Evolutionary conservation across 2,797 vertebrate genomes (phyloP), one percentile per base, ranked within the genome.

Genomic region (Rhinichthys osculus): DNA sequence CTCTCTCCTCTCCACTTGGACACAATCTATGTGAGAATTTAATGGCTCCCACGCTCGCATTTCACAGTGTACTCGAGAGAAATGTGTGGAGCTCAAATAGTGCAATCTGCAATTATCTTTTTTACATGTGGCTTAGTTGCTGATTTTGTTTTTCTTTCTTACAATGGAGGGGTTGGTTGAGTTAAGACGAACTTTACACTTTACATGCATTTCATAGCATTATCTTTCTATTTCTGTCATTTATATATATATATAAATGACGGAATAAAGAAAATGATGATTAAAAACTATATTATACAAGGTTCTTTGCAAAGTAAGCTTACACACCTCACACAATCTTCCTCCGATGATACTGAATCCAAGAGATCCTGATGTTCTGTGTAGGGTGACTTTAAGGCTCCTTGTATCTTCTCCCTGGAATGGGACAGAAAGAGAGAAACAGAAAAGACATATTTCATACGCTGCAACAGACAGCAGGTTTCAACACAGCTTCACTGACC

Each of bases 291-390:
- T 30, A 64, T 33, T 66, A 33, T 8, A 33, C 14, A 52, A 33
- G 73, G 11, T 38, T 78, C 13, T 67, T 57, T 76, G 4, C 44
- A 74, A 13, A 42, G 42, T 44, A 42, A 71, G 67, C 38, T 19
- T 95, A 98, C 97, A 93, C 97, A 99, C 98, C 97, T 92, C 90
- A 85, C 96, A 97, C 0, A 96, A 96, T 91, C 96, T 95, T 95
- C 98, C 98, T 93, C 98, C 98, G 86, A 99, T 95, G 93, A 99
- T 99, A 93, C 98, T 99, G 96, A 99, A 99, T 93, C 98, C 98
- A 91, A 99, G 96, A 90, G 98, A 97, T 90, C 97, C 97, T 0
- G 95, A 96, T 90, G 97, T 96, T 66, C 98, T 96, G 38, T 97
- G 96, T 74, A 99, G 96, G 91, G 97, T 90, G 9, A 97, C 96